These are phyloP conservation scores for Lithosia quadra DNA, from an alignment of 2,888 invertebrate species.

Conservation along the genomic window DNA sequence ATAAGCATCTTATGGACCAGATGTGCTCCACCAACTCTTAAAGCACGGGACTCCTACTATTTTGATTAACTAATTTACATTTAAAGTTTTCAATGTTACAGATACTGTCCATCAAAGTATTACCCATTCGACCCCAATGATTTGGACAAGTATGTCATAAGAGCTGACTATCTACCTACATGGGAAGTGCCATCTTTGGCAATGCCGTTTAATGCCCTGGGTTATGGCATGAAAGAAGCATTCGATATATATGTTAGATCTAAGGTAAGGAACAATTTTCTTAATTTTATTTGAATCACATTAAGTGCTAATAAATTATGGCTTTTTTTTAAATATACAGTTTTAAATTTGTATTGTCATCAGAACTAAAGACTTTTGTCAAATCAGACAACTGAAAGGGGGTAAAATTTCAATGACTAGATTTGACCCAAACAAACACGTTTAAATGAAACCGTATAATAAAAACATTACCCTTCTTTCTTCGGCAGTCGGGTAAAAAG, in stretches of 20 bases:
- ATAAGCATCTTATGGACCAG: no score
- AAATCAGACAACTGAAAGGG: no score
- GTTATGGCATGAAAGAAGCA: constrained; percentile 94
- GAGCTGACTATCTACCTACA: constrained; percentile 96
- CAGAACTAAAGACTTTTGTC: no score
- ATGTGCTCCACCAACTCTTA: not conserved
- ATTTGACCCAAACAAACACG: no score
- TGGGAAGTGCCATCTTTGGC: constrained; percentile 95
- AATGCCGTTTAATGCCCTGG: constrained; percentile 90
- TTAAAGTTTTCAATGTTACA: constrained; percentile 62
- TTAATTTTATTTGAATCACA: no score
- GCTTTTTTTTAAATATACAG: no score
- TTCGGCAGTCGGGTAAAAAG: no score
- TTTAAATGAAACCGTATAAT: no score
- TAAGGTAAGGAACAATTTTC: constrained; percentile 61
- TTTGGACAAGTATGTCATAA: constrained; percentile 96
- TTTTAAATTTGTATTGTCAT: no score
- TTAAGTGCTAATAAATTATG: no score
- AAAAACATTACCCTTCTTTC: no score
- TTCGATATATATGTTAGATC: constrained; percentile 92
- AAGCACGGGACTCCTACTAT: not conserved
- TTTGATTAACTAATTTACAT: not conserved
- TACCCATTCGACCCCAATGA: constrained; percentile 94
- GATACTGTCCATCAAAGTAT: constrained; percentile 96
- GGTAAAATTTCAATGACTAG: no score